Conservation (phyloP, 1,140 invertebrate genomes). For the Steinernema feltiae region DNA sequence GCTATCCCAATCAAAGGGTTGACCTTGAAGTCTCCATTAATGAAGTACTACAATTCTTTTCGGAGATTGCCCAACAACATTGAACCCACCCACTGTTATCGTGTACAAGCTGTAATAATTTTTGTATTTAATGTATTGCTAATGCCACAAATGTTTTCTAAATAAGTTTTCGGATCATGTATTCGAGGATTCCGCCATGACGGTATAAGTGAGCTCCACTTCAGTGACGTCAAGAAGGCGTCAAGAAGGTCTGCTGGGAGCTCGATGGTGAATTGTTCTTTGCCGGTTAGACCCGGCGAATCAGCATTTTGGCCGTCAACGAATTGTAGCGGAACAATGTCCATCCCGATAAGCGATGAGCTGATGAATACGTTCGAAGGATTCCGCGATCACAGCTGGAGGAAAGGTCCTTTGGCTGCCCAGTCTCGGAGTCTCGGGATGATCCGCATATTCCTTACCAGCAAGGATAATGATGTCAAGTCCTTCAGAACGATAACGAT, state of each 20-base stretch:
- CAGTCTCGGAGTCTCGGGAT: slow-evolving; percentile 89
- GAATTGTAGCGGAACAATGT: slow-evolving; percentile 89
- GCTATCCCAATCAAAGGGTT: too few relatives aligned
- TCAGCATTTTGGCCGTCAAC: slow-evolving; percentile 75
- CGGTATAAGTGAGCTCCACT: slow-evolving; percentile 90
- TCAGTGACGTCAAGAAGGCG: slow-evolving; percentile 71
- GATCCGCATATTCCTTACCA: slow-evolving; percentile 90
- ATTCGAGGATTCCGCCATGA: slow-evolving; percentile 91
- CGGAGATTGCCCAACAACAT: too few relatives aligned
- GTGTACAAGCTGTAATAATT: too few relatives aligned
- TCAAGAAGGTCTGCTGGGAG: slow-evolving; percentile 70
- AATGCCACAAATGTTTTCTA: too few relatives aligned
- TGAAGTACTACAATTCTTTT: too few relatives aligned
- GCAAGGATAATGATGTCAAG: slow-evolving; percentile 68
- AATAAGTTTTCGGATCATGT: too few relatives aligned
- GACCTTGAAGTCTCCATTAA: too few relatives aligned
- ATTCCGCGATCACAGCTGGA: slow-evolving; percentile 82
- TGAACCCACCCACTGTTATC: too few relatives aligned
- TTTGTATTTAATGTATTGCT: too few relatives aligned
- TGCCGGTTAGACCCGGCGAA: slow-evolving; percentile 74
- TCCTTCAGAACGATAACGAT: slow-evolving; percentile 70
- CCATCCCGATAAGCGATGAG: slow-evolving; percentile 95
- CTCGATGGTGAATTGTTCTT: slow-evolving; percentile 73
- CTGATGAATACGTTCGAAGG: slow-evolving; percentile 92
- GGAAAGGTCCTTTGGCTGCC: slow-evolving; percentile 90